Percentiles rank a stretch among this genome's conserved stretches.
Conservation (phyloP, 2,797 vertebrate genomes). For the Macropodus opercularis region DNA sequence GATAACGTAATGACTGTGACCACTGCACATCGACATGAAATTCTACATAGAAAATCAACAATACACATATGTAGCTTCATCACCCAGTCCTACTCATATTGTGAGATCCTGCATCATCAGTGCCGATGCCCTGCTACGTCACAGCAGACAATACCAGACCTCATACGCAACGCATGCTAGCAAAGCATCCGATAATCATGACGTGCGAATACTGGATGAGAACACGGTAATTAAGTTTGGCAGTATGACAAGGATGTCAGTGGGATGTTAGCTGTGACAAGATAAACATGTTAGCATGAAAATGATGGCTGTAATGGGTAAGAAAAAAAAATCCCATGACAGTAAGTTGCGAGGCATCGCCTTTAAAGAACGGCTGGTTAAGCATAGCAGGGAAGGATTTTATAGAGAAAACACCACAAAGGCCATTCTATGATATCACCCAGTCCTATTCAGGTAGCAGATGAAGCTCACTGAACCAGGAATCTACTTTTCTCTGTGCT, state of each 20-base stretch:
- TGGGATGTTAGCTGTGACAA: constrained; percentile 7
- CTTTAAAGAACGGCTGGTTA: constrained; percentile 17
- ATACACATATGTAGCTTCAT: neutral
- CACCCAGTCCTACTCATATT: neutral
- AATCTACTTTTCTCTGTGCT: constrained; percentile 39
- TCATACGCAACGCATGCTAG: constrained; percentile 42
- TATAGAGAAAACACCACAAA: constrained; percentile 33
- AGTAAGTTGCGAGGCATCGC: constrained; percentile 19
- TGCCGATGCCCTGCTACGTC: constrained; percentile 52
- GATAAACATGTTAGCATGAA: constrained; percentile 19
- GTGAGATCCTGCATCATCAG: constrained; percentile 32
- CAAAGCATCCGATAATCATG: constrained; percentile 36
- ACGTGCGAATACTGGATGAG: constrained; percentile 49
- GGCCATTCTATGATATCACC: constrained; percentile 18
- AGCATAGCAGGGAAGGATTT: constrained; percentile 14
- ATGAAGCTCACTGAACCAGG: constrained; percentile 16
- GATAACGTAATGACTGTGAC: no score
- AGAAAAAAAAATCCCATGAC: constrained; percentile 1
- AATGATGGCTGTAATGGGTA: neutral
- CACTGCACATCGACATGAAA: no score
- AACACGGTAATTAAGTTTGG: constrained; percentile 10
- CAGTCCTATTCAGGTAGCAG: constrained; percentile 10
- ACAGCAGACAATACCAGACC: constrained; percentile 8
- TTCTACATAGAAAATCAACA: neutral
- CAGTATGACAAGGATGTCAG: constrained; percentile 35